These are phyloP conservation scores for Ochlodes sylvanus DNA, from an alignment of 2,888 invertebrate genomes.

Conservation along the genomic window DNA sequence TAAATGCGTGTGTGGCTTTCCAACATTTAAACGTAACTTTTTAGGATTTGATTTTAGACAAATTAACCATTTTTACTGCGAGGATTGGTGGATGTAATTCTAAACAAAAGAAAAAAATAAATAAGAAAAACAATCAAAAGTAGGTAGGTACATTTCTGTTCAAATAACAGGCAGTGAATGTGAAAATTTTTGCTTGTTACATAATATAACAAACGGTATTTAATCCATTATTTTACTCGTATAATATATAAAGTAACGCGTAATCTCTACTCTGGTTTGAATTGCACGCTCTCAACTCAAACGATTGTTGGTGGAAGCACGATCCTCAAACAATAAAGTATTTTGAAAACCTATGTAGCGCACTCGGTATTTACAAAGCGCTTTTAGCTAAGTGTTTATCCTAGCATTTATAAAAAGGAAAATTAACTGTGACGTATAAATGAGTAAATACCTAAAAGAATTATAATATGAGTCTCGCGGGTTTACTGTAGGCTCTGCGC, in stretches of 20 bases:
- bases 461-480: too few species aligned
- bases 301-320: conserved; percentile 54
- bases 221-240: conserved; percentile 34
- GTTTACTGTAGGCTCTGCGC: too few species aligned
- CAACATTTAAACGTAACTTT: too few species aligned
- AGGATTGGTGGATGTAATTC: too few species aligned
- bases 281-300: conserved; percentile 62
- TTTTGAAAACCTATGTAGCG: conserved; percentile 35
- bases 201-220: conserved; percentile 12
- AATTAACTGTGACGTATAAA: not conserved
- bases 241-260: conserved; percentile 52
- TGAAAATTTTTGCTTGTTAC: not conserved
- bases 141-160: not conserved
- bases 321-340: conserved; percentile 64
- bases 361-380: conserved; percentile 31
- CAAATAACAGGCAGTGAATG: not conserved
- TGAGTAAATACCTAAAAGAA: too few species aligned
- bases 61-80: too few species aligned
- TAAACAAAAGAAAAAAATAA: too few species aligned
- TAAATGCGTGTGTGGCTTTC: too few species aligned
- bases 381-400: conserved; percentile 19
- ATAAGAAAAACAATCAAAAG: too few species aligned
- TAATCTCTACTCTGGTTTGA: conserved; percentile 58
- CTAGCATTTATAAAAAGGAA: not conserved
- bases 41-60: too few species aligned